Evolutionary conservation across 2,888 invertebrate species (phyloP), one percentile per base, ranked within the genome.

Genomic region (Pedicia rivosa): DNA sequence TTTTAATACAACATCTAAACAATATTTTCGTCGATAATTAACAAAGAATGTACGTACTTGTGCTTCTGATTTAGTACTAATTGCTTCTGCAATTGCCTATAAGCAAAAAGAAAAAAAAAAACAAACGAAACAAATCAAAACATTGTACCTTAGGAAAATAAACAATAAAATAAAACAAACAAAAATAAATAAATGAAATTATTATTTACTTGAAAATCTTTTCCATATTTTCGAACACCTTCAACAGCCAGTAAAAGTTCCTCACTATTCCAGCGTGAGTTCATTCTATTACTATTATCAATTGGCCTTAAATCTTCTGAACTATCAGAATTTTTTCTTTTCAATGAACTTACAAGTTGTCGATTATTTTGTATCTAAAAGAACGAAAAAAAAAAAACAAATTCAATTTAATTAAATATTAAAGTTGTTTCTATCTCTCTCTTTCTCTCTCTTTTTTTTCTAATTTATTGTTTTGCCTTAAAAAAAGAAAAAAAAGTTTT

Each of bases 61-160:
- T 35, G 81, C 77, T 61, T 92, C 94, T 2, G 86, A 90, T 66
- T 95, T 95, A 36, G 90, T 95, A 43, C 91, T 91, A 45, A 95
- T 72, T 9, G 90, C 80, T 57, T 94, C 92, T 12, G 95, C 90
- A 46, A 95, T 94, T 20, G 90, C 87, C 64, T 86, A 75, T 59
- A 86, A 90, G 59, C 8, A 24, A 24, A 8, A 12, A 19, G 12
- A 19, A 16, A 14, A 13, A 33, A 14, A 15, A 12, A 20, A 33
- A 20, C 19, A 30, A 15, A 30, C n/a, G n/a, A n/a, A n/a, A n/a
- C n/a, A n/a, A 20, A 20, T 24, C 3, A 24, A 3, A 24, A 24
- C n/a, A 24, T 8, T 10, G 3, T 5, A 24, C 8, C 4, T 5
- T 3, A 24, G 3, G 8, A 16, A 2, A 4, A 22, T 14, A 24